Evolutionary conservation across 2,797 vertebrate species (phyloP).

Genomic region (Erithacus rubecula): DNA sequence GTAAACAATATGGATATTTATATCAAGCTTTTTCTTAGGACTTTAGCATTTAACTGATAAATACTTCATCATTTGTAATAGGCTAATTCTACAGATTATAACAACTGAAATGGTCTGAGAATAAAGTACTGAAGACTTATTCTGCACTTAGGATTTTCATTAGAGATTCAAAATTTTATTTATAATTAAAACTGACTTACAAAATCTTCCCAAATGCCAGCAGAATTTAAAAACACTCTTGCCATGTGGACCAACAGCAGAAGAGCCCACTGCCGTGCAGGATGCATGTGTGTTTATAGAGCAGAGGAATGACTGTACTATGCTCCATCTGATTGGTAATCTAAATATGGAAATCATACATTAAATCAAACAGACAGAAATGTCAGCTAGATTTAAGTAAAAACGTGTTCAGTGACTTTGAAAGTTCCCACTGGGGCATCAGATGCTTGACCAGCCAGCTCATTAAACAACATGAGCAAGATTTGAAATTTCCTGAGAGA

Average conservation of each 20-base stretch:
- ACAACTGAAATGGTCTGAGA: neutral
- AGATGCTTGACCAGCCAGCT: constrained; percentile 57
- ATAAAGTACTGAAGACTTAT: neutral
- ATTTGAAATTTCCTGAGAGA: constrained; percentile 48
- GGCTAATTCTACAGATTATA: neutral
- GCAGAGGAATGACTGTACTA: neutral
- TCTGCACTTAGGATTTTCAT: neutral
- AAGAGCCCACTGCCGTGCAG: neutral
- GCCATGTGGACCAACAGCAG: neutral
- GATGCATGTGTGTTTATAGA: neutral
- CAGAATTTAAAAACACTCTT: neutral
- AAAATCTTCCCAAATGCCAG: neutral
- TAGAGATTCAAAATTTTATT: neutral
- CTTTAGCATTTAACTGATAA: neutral
- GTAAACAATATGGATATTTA: neutral
- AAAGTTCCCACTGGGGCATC: constrained; percentile 57
- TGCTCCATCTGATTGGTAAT: constrained; percentile 46
- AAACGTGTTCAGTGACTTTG: constrained; percentile 59
- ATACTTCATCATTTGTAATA: neutral
- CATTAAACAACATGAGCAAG: constrained; percentile 62
- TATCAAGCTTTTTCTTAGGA: neutral
- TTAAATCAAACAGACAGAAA: constrained; percentile 64
- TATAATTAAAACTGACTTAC: neutral
- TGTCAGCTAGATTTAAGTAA: constrained; percentile 55
- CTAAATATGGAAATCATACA: constrained; percentile 51